Conservation (phyloP, 1,140 invertebrate species). For the Cydia pomonella region DNA sequence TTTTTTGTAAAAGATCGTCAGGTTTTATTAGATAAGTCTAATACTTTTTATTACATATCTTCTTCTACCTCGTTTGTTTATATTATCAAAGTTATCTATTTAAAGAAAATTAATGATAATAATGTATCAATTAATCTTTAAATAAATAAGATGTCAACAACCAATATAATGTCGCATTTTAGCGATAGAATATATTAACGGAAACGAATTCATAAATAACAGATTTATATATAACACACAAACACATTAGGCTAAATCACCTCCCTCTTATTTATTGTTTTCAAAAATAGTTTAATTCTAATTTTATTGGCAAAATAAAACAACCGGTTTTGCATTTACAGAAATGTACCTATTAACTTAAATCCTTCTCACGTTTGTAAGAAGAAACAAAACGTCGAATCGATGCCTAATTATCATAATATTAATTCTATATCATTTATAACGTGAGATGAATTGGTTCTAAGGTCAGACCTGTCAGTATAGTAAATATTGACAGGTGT, state of each 20-base stretch:
- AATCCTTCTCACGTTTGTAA: background rate
- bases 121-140: background rate
- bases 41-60: too few species aligned
- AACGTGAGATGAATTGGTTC: background rate
- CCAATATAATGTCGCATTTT: background rate
- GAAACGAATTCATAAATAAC: background rate
- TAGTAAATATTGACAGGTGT: slow-evolving; percentile 10
- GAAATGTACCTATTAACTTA: background rate
- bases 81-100: background rate
- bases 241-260: slow-evolving; percentile 5
- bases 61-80: background rate
- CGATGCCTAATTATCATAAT: slow-evolving; percentile 1
- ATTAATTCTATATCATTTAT: slow-evolving; percentile 18
- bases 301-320: background rate
- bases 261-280: slow-evolving; percentile 21
- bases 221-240: slow-evolving; percentile 10
- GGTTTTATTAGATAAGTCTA: too few species aligned
- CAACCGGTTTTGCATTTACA: slow-evolving; percentile 2
- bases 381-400: slow-evolving; percentile 6
- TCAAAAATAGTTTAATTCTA: slow-evolving; percentile 16
- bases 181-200: background rate
- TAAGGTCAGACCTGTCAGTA: background rate
- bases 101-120: background rate
- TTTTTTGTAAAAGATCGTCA: too few species aligned
- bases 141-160: slow-evolving; percentile 9